phyloP scores from a whole-genome alignment of 2,797 vertebrate species.

The Melanogrammus aeglefinus region DNA sequence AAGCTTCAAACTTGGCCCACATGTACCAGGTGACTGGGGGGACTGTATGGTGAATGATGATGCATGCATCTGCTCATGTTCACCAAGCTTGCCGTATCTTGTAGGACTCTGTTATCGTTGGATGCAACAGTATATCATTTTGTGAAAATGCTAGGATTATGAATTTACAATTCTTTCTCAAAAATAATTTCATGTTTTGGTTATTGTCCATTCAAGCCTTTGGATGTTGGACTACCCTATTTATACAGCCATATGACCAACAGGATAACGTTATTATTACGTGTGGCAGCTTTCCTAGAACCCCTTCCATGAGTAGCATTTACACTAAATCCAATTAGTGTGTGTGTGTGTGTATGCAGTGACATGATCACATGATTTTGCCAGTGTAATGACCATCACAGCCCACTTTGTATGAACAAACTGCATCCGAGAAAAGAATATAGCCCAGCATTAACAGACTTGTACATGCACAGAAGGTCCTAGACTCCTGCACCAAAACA shows the following conservation, averaged over 20 bases:
- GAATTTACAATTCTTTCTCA: neutral
- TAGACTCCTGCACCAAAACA: neutral
- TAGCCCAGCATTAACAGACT: neutral
- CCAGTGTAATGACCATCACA: neutral
- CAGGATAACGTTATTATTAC: neutral
- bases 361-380: neutral
- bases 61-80: too few species aligned
- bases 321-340: neutral
- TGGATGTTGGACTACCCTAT: neutral
- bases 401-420: neutral
- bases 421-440: neutral
- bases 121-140: neutral
- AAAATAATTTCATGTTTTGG: neutral
- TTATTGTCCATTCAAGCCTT: neutral
- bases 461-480: neutral
- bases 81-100: too few species aligned
- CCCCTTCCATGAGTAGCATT: neutral
- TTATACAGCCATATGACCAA: neutral
- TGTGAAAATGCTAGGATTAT: neutral
- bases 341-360: neutral
- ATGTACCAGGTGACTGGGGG: too few species aligned
- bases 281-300: neutral
- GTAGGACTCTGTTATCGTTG: too few species aligned
- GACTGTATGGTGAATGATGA: too few species aligned
- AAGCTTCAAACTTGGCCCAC: too few species aligned